Base-by-base conservation (phyloP, 1,140 invertebrate genomes). In the Drosophila littoralis region DNA sequence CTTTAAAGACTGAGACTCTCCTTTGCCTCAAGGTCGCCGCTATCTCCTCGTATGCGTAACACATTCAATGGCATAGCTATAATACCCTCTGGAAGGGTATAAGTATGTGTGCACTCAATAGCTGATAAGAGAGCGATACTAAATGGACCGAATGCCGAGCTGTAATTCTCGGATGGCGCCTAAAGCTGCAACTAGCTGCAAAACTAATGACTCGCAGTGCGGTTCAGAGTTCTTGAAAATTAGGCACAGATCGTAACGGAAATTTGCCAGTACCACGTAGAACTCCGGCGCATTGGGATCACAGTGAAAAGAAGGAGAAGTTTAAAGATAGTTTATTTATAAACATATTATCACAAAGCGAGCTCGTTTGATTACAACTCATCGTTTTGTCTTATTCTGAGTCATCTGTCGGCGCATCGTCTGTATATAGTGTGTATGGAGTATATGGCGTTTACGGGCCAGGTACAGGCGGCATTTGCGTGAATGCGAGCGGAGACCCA, bases 51-150 rank as follows among this genome's bases (percentile, higher is more conserved):
- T 3, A 28, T 28, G 22, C 5, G 22, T 28, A 5, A 28, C 22
- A 5, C 22, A 28, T 28, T 28, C 22, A 5, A 28, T 28, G 22
- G 5, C 22, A 28, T 5, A 28, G 22, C 0, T 28, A 28, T 28
- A 28, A 28, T 2, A 28, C 22, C 22, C 22, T 28, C 22, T 28
- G 22, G 22, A 28, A 28, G 22, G 22, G 22, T 4, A 28, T 5
- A 28, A 28, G 22, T 73, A 52, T 66, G 51, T 51, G 46, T 28
- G 46, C 5, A 48, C 48, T 57, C 17, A 59, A 61, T 61, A 45
- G 5, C 73, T 75, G 73, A 75, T 75, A 75, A 71, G 28, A 65
- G 28, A 65, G 28, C 57, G 45, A 17, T 28, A 28, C 22, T 64
- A 70, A 75, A 64, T 70, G 45, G 65, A 74, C 57, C 71, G 51